Conservation (phyloP, 1,140 invertebrate genomes). For the Drosophila sucinea region DNA sequence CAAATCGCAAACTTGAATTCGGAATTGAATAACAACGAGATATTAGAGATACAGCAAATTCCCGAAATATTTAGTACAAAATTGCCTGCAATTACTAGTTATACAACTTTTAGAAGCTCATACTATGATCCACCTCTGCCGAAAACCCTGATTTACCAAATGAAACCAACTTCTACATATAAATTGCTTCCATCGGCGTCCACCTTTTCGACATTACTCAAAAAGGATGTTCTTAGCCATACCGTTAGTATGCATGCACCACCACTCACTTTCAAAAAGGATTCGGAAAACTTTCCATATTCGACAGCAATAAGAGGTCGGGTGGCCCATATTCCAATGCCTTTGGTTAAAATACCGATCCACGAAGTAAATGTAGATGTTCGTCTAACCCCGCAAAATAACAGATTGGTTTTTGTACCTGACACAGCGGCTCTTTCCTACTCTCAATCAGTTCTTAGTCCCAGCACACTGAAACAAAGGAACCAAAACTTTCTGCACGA, state of each 20-base stretch:
- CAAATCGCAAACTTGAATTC: constrained; percentile 36
- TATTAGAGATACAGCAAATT: constrained; percentile 60
- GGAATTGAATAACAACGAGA: constrained; percentile 58
- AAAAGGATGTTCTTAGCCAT: constrained; percentile 65
- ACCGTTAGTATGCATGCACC: constrained; percentile 68
- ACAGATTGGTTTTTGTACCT: neutral
- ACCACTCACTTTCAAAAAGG: constrained; percentile 69
- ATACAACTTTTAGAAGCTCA: constrained; percentile 5
- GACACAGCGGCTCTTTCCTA: neutral
- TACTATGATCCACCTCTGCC: constrained; percentile 1
- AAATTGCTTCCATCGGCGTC: neutral
- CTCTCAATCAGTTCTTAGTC: neutral
- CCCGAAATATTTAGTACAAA: constrained; percentile 67
- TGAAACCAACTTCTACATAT: constrained; percentile 7
- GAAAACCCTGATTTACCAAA: neutral
- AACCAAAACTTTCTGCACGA: constrained; percentile 24
- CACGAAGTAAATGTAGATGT: constrained; percentile 50
- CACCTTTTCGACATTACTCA: constrained; percentile 27
- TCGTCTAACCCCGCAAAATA: constrained; percentile 45
- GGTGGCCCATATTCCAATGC: constrained; percentile 33
- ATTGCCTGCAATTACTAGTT: constrained; percentile 19
- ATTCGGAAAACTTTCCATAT: constrained; percentile 41
- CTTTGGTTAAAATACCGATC: constrained; percentile 52
- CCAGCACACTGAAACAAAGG: constrained; percentile 21
- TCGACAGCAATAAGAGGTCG: constrained; percentile 35